phyloP scores from a whole-genome alignment of 2,888 invertebrate genomes.

The Melolontha melolontha region DNA sequence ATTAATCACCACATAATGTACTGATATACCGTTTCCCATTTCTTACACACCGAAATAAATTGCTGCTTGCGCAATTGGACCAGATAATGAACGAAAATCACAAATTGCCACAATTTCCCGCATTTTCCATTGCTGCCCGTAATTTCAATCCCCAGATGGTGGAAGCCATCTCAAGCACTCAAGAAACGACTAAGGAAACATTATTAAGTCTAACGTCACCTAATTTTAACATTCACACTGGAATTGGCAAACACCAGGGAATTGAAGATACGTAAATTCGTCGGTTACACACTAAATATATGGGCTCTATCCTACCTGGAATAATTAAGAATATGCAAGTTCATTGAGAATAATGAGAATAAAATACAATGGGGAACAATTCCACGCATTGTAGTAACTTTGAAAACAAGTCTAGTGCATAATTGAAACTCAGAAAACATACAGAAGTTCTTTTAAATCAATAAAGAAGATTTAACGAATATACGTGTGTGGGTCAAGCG shows the following conservation, averaged over 20 bases:
- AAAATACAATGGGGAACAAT: no score
- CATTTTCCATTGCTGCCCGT: conserved; percentile 8
- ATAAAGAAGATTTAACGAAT: no score
- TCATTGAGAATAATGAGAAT: conserved; percentile 11
- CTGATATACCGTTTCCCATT: conserved; percentile 12
- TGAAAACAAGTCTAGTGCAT: no score
- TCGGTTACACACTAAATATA: background rate
- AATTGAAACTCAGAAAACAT: no score
- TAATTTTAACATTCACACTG: conserved; percentile 26
- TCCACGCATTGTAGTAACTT: no score
- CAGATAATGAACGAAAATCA: conserved; percentile 35
- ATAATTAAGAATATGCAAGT: conserved; percentile 14
- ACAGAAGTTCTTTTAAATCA: no score
- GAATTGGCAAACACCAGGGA: conserved; percentile 4
- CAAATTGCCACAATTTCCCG: conserved; percentile 30
- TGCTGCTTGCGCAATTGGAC: conserved; percentile 27
- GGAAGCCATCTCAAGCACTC: background rate
- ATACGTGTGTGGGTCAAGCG: no score
- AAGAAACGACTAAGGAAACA: background rate
- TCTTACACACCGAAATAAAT: conserved; percentile 21
- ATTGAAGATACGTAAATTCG: conserved; percentile 9
- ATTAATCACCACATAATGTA: conserved; percentile 37
- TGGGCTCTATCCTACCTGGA: conserved; percentile 11
- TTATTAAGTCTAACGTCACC: conserved; percentile 26
- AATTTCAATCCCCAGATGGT: conserved; percentile 17